These are phyloP conservation scores for Ischnura elegans DNA, from an alignment of 2,888 invertebrate genomes.

Conservation along the genomic window DNA sequence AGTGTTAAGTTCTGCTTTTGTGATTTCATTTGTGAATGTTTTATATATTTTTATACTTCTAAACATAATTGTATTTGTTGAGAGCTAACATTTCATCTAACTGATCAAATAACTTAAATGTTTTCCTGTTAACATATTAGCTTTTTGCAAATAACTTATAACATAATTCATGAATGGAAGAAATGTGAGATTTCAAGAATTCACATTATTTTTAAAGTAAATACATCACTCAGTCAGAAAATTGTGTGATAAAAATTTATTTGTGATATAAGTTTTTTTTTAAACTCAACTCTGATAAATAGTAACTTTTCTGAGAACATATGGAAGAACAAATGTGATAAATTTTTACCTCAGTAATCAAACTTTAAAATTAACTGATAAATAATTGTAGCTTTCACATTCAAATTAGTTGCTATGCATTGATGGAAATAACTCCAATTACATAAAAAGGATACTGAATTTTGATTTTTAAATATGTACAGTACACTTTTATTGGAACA, in stretches of 20 bases:
- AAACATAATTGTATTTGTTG: neutral
- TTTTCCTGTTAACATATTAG: slow-evolving; percentile 8
- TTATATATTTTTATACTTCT: neutral
- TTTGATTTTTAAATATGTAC: slow-evolving; percentile 20
- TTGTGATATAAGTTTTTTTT: neutral
- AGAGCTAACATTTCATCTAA: slow-evolving; percentile 17
- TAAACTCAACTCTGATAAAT: neutral
- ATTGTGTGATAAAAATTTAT: neutral
- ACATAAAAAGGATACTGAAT: neutral
- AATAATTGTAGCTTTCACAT: neutral
- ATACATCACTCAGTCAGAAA: neutral
- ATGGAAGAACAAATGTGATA: neutral
- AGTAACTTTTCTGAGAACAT: neutral
- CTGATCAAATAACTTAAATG: neutral
- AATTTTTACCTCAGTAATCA: neutral
- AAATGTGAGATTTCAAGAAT: neutral
- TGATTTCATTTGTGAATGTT: slow-evolving; percentile 27
- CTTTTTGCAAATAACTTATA: neutral
- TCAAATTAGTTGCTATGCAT: neutral
- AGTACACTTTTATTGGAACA: slow-evolving; percentile 37
- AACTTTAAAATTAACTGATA: neutral
- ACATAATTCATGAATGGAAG: neutral
- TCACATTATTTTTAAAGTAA: neutral
- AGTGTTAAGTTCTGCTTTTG: slow-evolving; percentile 26
- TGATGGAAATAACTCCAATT: neutral